Evolutionary conservation across 2,113 vertebrate genomes (phyloP).

Genomic region (Paracyprichromis sp.): DNA sequence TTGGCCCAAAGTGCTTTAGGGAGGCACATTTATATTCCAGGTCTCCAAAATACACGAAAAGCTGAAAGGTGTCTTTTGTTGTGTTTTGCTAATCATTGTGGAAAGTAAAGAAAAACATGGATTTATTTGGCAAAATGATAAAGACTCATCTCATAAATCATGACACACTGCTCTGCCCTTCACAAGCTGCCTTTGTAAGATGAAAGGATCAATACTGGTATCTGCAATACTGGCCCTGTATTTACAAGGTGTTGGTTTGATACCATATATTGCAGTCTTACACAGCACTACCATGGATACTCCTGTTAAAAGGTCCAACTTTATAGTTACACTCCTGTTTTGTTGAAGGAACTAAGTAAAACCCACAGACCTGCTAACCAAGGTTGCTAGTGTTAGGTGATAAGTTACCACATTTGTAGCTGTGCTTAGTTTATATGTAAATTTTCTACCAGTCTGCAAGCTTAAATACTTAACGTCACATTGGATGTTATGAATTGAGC

Average conservation of each 20-base stretch:
- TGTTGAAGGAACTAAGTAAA: background rate
- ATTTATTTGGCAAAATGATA: background rate
- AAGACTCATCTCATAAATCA: background rate
- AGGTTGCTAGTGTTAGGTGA: background rate
- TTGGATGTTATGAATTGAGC: background rate
- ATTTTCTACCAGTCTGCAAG: background rate
- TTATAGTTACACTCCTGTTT: background rate
- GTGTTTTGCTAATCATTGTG: background rate
- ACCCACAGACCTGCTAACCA: background rate
- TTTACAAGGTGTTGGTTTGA: background rate
- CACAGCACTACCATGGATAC: background rate
- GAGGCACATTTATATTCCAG: background rate
- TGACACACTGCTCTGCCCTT: background rate
- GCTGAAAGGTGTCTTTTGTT: background rate
- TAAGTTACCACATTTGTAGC: background rate
- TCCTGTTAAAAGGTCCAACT: background rate
- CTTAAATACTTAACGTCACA: background rate
- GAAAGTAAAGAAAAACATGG: background rate
- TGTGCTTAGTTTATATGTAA: background rate
- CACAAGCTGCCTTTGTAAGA: background rate
- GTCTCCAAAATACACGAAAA: background rate
- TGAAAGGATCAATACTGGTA: background rate
- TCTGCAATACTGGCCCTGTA: background rate
- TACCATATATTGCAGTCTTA: background rate
- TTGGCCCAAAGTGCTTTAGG: background rate